phyloP scores from a whole-genome alignment of 2,888 invertebrate genomes.

The Lysandra bellargus region DNA sequence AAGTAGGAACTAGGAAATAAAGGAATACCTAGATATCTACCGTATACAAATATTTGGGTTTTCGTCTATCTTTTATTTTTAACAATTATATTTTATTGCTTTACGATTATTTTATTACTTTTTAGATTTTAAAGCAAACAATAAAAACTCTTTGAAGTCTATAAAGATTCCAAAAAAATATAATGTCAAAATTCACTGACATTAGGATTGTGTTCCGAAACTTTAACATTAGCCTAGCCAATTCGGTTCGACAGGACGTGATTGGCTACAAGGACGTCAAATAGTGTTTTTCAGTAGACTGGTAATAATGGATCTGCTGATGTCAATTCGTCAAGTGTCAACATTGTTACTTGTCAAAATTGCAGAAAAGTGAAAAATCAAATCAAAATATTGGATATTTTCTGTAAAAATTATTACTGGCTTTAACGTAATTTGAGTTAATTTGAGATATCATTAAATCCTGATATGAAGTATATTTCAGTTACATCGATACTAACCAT shows the following conservation, averaged over 20 bases:
- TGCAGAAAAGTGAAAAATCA: background rate
- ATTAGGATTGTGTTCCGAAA: background rate
- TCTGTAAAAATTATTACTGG: background rate
- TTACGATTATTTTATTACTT: no score
- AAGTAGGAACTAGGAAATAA: no score
- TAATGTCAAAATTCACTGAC: background rate
- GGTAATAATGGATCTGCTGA: no score
- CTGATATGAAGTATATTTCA: slow-evolving; percentile 76
- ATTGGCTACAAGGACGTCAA: background rate
- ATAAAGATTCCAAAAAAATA: background rate
- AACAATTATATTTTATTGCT: background rate
- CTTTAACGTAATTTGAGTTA: background rate
- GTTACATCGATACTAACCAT: slow-evolving; percentile 82
- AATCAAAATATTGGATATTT: background rate
- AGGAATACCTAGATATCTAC: no score
- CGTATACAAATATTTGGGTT: background rate
- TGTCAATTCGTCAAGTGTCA: no score
- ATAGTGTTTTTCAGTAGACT: background rate
- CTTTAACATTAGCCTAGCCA: background rate
- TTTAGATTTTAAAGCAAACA: background rate
- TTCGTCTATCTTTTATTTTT: background rate
- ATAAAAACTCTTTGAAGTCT: background rate
- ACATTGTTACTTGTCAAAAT: background rate
- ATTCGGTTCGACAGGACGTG: background rate
- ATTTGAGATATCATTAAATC: slow-evolving; percentile 13